A percentile compares a stretch with the other conserved stretches of the same genome.
phyloP scores from a whole-genome alignment of 30 jellyfish, hydroid and myxozoan genomes.

The Aurelia aurita complex sp. Pacific region DNA sequence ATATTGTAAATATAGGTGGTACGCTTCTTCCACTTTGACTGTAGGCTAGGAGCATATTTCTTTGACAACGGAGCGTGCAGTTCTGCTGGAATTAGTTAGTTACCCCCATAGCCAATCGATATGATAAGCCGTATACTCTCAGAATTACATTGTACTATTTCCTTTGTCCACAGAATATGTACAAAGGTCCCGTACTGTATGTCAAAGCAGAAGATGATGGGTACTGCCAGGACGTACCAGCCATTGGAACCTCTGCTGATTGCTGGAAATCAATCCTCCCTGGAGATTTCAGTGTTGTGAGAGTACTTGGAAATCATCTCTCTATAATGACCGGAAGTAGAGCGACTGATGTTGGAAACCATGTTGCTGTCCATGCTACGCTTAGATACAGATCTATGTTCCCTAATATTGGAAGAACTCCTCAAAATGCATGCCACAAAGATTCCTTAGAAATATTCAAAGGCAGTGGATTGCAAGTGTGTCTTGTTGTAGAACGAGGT shows the following conservation, averaged over 20 bases:
- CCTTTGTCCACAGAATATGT: constrained; percentile 14
- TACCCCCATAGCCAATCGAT: not conserved
- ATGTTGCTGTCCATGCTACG: constrained; percentile 17
- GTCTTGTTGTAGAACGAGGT: constrained; percentile 10
- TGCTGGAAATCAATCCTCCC: constrained; percentile 33
- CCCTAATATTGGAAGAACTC: constrained; percentile 1
- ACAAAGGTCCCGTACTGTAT: constrained; percentile 29
- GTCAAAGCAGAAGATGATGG: constrained; percentile 29
- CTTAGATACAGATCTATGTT: constrained; percentile 11
- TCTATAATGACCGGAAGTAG: constrained; percentile 27
- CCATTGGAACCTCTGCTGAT: constrained; percentile 29
- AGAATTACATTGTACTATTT: not conserved
- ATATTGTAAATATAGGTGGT: too few species aligned
- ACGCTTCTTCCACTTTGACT: too few species aligned
- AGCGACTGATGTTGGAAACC: constrained; percentile 34
- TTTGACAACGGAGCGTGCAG: too few species aligned
- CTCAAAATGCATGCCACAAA: constrained; percentile 25
- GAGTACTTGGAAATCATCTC: constrained; percentile 37
- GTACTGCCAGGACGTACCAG: not conserved
- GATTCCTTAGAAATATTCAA: constrained; percentile 8
- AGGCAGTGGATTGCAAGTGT: constrained; percentile 17
- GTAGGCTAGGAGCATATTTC: too few species aligned
- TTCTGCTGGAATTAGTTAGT: too few species aligned
- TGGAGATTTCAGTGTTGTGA: not conserved
- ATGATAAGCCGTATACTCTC: not conserved